A percentile compares a stretch with the other conserved stretches of the same genome.
phyloP scores from a whole-genome alignment of 30 jellyfish, hydroid and myxozoan genomes.

The Clytia hemisphaerica region DNA sequence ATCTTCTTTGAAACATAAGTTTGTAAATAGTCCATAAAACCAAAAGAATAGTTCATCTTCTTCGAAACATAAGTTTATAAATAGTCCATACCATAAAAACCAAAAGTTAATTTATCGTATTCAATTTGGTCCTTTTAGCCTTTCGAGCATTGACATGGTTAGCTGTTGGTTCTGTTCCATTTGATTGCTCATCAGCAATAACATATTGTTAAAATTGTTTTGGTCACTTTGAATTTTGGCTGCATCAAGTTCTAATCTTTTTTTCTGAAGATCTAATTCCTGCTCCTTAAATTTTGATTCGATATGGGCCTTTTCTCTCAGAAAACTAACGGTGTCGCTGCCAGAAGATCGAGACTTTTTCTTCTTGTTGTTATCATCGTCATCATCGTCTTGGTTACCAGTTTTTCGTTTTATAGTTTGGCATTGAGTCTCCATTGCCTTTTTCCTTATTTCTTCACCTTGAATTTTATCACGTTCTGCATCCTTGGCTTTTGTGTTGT shows the following conservation, averaged over 20 bases:
- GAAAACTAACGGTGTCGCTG: conserved; percentile 17
- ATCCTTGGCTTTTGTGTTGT: neutral
- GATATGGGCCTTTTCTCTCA: conserved; percentile 15
- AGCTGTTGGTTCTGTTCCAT: neutral
- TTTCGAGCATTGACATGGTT: neutral
- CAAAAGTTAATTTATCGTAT: too few relatives aligned
- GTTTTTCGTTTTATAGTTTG: neutral
- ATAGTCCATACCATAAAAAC: too few relatives aligned
- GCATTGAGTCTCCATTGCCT: conserved; percentile 11
- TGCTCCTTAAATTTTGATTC: conserved; percentile 15
- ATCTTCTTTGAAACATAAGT: too few relatives aligned
- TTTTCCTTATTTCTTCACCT: conserved; percentile 32
- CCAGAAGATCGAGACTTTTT: conserved; percentile 6
- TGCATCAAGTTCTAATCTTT: conserved; percentile 11
- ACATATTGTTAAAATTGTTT: neutral
- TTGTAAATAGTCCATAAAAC: too few relatives aligned
- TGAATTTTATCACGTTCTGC: conserved; percentile 3
- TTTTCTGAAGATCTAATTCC: conserved; percentile 13
- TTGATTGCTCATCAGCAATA: neutral
- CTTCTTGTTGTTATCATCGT: neutral
- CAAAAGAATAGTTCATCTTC: too few relatives aligned
- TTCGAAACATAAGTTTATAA: too few relatives aligned
- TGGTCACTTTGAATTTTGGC: neutral
- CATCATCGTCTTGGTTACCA: neutral
- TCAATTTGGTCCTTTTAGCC: neutral